These are phyloP conservation scores for Sisyra terminalis DNA, from an alignment of 2,888 invertebrate genomes.

Conservation along the genomic window DNA sequence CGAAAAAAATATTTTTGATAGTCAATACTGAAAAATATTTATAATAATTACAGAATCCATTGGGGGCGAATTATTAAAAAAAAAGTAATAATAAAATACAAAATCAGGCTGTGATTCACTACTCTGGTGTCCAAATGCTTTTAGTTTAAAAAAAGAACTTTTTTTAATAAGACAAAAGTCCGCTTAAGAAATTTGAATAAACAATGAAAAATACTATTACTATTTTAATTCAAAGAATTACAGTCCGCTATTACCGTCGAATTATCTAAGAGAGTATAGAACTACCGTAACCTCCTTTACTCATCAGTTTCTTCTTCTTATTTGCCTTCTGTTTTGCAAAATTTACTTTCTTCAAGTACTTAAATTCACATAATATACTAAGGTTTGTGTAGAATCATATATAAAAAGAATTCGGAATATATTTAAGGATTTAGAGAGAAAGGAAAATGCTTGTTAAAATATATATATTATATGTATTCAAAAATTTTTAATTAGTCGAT, in stretches of 20 bases:
- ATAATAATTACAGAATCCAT: too few relatives aligned
- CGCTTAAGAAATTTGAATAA: slow-evolving; percentile 11
- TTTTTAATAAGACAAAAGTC: slow-evolving; percentile 16
- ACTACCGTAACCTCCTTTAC: slow-evolving; percentile 1
- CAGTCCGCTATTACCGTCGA: slow-evolving; percentile 9
- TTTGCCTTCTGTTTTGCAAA: not conserved
- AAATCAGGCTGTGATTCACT: slow-evolving; percentile 36
- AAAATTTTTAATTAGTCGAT: not conserved
- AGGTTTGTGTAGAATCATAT: slow-evolving; percentile 1
- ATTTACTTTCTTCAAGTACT: not conserved
- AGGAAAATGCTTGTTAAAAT: too few relatives aligned
- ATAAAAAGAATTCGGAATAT: not conserved
- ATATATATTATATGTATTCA: too few relatives aligned
- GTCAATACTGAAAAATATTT: too few relatives aligned
- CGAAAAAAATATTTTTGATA: too few relatives aligned
- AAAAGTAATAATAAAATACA: slow-evolving; percentile 17
- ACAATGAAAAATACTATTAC: not conserved
- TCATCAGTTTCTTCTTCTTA: slow-evolving; percentile 3
- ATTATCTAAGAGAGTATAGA: not conserved
- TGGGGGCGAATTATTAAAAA: not conserved
- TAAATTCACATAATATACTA: slow-evolving; percentile 1
- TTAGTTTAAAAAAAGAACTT: slow-evolving; percentile 14
- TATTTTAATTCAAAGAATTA: slow-evolving; percentile 5
- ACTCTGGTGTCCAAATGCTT: slow-evolving; percentile 27
- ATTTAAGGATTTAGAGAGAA: slow-evolving; percentile 1